Percentiles rank a stretch among this genome's conserved stretches.
Conservation (phyloP, 2,797 vertebrate species). For the Coccyzus lansbergi region DNA sequence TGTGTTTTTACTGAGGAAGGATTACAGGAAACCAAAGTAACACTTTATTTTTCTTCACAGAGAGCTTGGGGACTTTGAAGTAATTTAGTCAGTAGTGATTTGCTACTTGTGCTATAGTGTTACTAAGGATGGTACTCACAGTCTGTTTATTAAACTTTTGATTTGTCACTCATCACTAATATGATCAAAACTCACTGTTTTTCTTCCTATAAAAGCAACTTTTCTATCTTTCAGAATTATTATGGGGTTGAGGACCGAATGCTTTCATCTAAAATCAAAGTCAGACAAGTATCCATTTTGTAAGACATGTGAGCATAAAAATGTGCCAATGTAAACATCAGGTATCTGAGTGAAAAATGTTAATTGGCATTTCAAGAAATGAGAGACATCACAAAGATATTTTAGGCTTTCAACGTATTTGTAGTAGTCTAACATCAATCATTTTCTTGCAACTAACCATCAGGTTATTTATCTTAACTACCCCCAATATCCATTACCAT, state of each 20-base stretch:
- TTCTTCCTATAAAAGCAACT: constrained; percentile 36
- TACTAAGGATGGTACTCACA: constrained; percentile 34
- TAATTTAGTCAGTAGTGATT: constrained; percentile 65
- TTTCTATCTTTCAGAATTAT: constrained; percentile 55
- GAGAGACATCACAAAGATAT: constrained; percentile 55
- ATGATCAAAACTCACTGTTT: constrained; percentile 48
- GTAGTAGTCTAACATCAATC: constrained; percentile 51
- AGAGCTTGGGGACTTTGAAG: constrained; percentile 50
- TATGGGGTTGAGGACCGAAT: neutral
- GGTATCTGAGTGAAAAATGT: constrained; percentile 73
- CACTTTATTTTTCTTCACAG: constrained; percentile 80
- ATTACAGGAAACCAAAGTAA: constrained; percentile 81
- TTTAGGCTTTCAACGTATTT: constrained; percentile 59
- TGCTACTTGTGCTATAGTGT: constrained; percentile 72
- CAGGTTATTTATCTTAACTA: constrained; percentile 69
- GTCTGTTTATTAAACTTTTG: constrained; percentile 36
- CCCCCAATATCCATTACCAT: constrained; percentile 42
- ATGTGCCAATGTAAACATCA: constrained; percentile 61
- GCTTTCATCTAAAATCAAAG: constrained; percentile 62
- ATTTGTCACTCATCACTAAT: constrained; percentile 23
- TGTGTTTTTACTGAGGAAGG: constrained; percentile 74
- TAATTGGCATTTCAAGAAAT: constrained; percentile 67
- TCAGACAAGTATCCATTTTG: constrained; percentile 43
- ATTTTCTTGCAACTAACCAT: constrained; percentile 35
- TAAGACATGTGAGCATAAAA: constrained; percentile 51